Evolutionary conservation across 2,888 invertebrate genomes (phyloP), one percentile per base, ranked within the genome.

Genomic region (Julus scandinavius): DNA sequence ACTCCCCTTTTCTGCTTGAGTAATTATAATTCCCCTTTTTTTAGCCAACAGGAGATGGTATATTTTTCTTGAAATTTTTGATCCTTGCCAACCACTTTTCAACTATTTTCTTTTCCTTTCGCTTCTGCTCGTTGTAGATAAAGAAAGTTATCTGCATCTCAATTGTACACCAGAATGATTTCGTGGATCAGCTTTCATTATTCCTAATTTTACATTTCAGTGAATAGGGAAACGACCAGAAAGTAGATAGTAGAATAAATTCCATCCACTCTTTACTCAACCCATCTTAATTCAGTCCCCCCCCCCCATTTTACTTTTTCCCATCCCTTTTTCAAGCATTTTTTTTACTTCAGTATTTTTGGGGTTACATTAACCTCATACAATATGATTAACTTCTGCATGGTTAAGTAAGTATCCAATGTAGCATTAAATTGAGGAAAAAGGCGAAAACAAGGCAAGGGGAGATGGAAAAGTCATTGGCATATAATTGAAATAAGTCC

Each of bases 121-220:
- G 80, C 80, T 80, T n/a, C 80, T 80, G 80, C 80, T 29, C 20
- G 80, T 80, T 29, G 80, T n/a, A 80, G 80, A 80, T 80, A 80
- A 80, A 80, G 80, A 29, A 29, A n/a, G 20, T 29, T 80, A 80
- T 80, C 80, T 80, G 20, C 80, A 80, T 80, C 80, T 80, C 80
- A 80, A 80, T 80, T 80, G 20, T 80, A n/a, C 80, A 80, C 80
- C 1, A 80, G 80, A 80, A n/a, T 80, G 80, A 80, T 80, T 80
- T 29, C 80, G 38, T 80, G 80, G 80, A 80, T 80, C 80, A 80
- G 38, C 80, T 80, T 29, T 80, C 80, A 80, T 80, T 80, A 80
- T 80, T 80, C 38, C 80, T 80, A 80, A 80, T 80, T 80, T 80
- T 80, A 80, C 80, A 80, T 80, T 80, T 80, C 80, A 80, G 20